phyloP scores from a whole-genome alignment of 2,113 vertebrate species.

The Apodemus speciosus region DNA sequence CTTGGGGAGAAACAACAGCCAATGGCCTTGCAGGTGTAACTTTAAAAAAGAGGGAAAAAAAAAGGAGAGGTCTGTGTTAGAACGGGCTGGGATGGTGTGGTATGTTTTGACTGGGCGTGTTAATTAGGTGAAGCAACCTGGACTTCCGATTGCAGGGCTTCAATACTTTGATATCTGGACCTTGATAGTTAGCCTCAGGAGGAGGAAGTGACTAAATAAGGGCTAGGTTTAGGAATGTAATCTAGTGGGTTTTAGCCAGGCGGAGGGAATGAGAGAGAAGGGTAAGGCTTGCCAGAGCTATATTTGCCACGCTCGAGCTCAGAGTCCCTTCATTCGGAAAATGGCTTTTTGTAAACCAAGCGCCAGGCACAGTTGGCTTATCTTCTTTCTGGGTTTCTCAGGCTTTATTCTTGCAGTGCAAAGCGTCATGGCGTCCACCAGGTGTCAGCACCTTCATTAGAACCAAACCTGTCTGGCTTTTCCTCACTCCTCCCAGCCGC shows the following conservation, averaged over 20 bases:
- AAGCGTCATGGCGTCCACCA: neutral
- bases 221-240: neutral
- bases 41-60: neutral
- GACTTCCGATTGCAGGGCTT: neutral
- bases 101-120: neutral
- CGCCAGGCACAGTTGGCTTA: neutral
- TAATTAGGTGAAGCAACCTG: neutral
- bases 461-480: neutral
- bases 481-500: no score
- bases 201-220: neutral
- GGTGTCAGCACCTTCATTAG: constrained; percentile 74
- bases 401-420: neutral
- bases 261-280: no score
- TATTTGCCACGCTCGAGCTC: neutral
- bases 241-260: neutral
- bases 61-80: neutral
- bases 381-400: no score
- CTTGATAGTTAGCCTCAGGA: neutral
- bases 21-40: neutral
- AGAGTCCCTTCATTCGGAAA: neutral
- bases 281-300: no score
- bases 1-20: neutral
- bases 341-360: neutral
- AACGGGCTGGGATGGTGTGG: neutral
- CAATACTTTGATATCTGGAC: neutral